Conservation (phyloP, 1,140 invertebrate species). For the Centruroides sculpturatus region DNA sequence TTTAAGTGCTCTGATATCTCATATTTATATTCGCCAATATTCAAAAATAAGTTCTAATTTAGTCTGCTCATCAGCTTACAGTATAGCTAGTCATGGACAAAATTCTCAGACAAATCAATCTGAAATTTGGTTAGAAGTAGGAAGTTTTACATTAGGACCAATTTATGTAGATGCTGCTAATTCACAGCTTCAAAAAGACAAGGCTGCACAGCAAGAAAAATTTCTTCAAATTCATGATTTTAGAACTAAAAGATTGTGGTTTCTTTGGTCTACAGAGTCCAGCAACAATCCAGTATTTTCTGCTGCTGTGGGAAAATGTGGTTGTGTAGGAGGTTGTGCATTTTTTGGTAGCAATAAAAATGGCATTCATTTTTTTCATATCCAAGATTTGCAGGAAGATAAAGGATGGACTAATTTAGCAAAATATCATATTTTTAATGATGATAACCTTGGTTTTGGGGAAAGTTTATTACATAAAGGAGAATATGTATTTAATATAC, state of each 20-base stretch:
- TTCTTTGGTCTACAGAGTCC: slow-evolving; percentile 63
- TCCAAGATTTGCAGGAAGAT: slow-evolving; percentile 5
- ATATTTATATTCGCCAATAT: slow-evolving; percentile 54
- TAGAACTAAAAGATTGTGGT: slow-evolving; percentile 77
- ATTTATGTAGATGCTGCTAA: slow-evolving; percentile 84
- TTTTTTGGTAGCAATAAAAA: slow-evolving; percentile 66
- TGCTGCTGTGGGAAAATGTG: slow-evolving; percentile 55
- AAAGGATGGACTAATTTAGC: slow-evolving; percentile 1
- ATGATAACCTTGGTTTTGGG: slow-evolving; percentile 66
- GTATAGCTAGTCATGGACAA: slow-evolving; percentile 12
- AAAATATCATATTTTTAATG: slow-evolving; percentile 28
- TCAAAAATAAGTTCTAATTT: slow-evolving; percentile 16
- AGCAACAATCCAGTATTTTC: slow-evolving; percentile 29
- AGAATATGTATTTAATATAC: slow-evolving; percentile 46
- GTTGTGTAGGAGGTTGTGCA: slow-evolving; percentile 81
- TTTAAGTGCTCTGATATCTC: slow-evolving; percentile 70
- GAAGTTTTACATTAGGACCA: slow-evolving; percentile 74
- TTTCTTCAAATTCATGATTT: slow-evolving; percentile 82
- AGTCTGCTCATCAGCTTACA: slow-evolving; percentile 17
- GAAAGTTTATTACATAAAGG: slow-evolving; percentile 80
- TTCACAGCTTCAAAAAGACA: slow-evolving; percentile 24
- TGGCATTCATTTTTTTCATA: slow-evolving; percentile 14
- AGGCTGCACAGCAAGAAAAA: slow-evolving; percentile 23
- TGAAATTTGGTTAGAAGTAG: slow-evolving; percentile 73
- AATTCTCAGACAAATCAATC: slow-evolving; percentile 8